Conservation (phyloP, 2,113 vertebrate species). For the Ictidomys tridecemlineatus region DNA sequence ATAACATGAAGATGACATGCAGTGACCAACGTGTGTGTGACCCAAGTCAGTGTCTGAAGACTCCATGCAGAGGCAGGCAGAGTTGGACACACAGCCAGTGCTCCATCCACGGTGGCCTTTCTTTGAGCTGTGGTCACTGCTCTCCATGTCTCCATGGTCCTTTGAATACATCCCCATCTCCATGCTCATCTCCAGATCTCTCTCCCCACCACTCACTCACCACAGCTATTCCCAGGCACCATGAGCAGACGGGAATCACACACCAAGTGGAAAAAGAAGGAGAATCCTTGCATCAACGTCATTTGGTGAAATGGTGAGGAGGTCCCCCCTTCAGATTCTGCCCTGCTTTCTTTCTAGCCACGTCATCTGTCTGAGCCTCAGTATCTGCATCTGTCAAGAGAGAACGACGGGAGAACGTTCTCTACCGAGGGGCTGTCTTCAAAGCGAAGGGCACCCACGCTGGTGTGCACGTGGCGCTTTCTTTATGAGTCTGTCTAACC, state of each 20-base stretch:
- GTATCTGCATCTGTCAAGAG: not conserved
- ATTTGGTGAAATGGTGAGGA: not conserved
- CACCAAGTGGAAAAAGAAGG: fast-evolving
- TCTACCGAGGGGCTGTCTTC: fast-evolving
- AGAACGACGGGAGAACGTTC: fast-evolving
- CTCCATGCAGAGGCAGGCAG: fast-evolving
- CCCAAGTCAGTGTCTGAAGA: too few relatives aligned
- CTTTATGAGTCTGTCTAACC: too few relatives aligned
- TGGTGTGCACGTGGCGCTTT: fast-evolving
- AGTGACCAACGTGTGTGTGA: not conserved
- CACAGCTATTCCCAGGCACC: fast-evolving
- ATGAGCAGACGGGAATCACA: not conserved
- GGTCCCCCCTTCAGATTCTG: not conserved
- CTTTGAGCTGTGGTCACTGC: not conserved
- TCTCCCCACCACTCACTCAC: too few relatives aligned
- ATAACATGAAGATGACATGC: too few relatives aligned
- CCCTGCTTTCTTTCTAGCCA: not conserved
- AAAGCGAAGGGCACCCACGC: not conserved
- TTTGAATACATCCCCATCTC: not conserved
- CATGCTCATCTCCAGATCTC: too few relatives aligned
- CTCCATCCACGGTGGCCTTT: not conserved
- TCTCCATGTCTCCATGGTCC: not conserved
- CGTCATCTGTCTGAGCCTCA: not conserved
- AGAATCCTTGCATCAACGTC: fast-evolving
- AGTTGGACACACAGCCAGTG: not conserved